These are phyloP conservation scores for Eudasyphora cyanicolor DNA, from an alignment of 2,888 invertebrate genomes.

Conservation along the genomic window DNA sequence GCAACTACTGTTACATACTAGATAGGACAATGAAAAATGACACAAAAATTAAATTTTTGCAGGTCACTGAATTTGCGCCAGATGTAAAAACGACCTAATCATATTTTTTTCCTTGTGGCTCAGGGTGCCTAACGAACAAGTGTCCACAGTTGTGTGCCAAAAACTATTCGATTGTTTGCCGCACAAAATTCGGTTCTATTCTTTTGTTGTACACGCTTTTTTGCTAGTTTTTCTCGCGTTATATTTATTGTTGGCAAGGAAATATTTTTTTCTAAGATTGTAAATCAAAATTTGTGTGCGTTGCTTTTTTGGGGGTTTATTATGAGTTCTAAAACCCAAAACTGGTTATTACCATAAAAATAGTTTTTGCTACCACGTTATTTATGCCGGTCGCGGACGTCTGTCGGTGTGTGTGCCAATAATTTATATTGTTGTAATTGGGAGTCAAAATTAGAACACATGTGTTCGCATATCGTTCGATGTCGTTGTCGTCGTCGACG, in stretches of 20 bases:
- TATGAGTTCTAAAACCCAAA: constrained; percentile 4
- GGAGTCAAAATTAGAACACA: constrained; percentile 43
- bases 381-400: constrained; percentile 41
- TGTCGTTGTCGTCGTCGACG: no score
- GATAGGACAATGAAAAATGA: no score
- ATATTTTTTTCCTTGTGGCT: no score
- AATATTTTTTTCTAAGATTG: constrained; percentile 25
- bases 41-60: no score
- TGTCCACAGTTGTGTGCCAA: constrained; percentile 10
- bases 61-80: no score
- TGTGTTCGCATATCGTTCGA: constrained; percentile 13
- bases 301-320: constrained; percentile 25
- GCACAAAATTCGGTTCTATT: constrained; percentile 28
- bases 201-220: constrained; percentile 10
- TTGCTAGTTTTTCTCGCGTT: neutral
- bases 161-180: constrained; percentile 10
- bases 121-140: constrained; percentile 11
- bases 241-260: neutral
- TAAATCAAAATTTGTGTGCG: constrained; percentile 41
- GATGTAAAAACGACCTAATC: no score
- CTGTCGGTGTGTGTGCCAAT: constrained; percentile 15
- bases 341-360: constrained; percentile 51
- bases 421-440: constrained; percentile 33
- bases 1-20: no score
- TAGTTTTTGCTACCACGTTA: constrained; percentile 7